Percentiles rank a stretch among this genome's conserved stretches.
phyloP scores from a whole-genome alignment of 2,888 invertebrate genomes.

The Hoplodrina blanda region DNA sequence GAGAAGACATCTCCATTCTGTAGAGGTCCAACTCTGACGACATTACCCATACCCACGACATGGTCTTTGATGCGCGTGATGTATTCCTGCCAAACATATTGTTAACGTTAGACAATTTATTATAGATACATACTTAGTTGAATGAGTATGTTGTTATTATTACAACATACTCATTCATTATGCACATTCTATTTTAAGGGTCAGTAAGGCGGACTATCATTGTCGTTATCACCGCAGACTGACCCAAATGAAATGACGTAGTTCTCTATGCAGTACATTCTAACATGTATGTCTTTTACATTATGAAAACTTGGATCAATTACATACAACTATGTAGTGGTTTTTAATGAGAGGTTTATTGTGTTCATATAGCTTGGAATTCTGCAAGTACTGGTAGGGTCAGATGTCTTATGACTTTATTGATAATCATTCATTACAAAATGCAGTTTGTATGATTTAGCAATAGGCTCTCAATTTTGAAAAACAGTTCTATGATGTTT shows the following conservation, averaged over 20 bases:
- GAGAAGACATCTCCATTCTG: slow-evolving; percentile 87
- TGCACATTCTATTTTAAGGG: slow-evolving; percentile 10
- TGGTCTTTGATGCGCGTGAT: slow-evolving; percentile 92
- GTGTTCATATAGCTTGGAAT: not conserved
- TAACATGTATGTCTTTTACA: slow-evolving; percentile 8
- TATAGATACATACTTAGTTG: not conserved
- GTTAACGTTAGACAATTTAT: not conserved
- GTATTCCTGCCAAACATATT: slow-evolving; percentile 81
- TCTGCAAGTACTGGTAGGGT: not conserved
- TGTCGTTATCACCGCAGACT: slow-evolving; percentile 33
- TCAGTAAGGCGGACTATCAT: slow-evolving; percentile 29
- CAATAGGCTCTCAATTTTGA: too few species aligned
- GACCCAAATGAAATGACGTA: slow-evolving; percentile 42
- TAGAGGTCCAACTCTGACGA: slow-evolving; percentile 91
- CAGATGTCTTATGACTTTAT: too few species aligned
- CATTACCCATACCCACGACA: slow-evolving; percentile 94
- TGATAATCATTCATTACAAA: too few species aligned
- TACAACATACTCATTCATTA: not conserved
- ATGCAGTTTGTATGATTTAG: too few species aligned
- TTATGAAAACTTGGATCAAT: not conserved
- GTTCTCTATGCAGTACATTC: slow-evolving; percentile 9
- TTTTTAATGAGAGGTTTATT: slow-evolving; percentile 17
- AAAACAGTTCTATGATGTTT: too few species aligned
- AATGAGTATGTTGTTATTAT: too few species aligned
- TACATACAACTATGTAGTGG: not conserved